A percentile compares a stretch with the other conserved stretches of the same genome.
These are phyloP conservation scores for Diorhabda elongata DNA, from an alignment of 1,140 invertebrate species.

Conservation along the genomic window DNA sequence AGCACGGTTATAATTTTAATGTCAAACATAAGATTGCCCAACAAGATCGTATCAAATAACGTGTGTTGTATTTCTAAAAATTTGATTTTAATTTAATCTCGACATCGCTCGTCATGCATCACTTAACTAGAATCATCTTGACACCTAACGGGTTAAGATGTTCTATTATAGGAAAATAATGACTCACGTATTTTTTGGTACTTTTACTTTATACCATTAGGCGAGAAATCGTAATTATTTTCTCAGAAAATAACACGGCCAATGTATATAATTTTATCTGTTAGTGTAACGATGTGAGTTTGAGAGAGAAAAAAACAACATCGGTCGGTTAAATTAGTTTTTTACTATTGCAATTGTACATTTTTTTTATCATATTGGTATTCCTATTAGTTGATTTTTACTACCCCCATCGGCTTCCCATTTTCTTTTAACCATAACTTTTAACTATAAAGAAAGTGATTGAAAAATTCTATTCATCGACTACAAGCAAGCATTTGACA, in stretches of 20 bases:
- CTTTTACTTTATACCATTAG: conserved; percentile 11
- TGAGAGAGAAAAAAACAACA: conserved; percentile 9
- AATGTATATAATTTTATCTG: conserved; percentile 15
- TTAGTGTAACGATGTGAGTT: conserved; percentile 11
- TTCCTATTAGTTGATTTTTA: too few species aligned
- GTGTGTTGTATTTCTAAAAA: background rate
- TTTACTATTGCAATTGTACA: background rate
- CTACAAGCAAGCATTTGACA: too few species aligned
- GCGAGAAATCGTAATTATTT: conserved; percentile 13
- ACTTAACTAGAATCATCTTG: conserved; percentile 1
- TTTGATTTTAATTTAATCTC: background rate
- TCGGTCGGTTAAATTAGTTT: conserved; percentile 3
- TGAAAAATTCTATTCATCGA: too few species aligned
- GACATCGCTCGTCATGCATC: background rate
- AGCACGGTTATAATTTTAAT: too few species aligned
- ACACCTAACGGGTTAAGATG: conserved; percentile 3
- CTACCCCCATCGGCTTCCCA: too few species aligned
- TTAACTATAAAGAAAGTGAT: too few species aligned
- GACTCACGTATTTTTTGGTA: conserved; percentile 10
- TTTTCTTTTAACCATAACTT: too few species aligned
- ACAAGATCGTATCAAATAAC: background rate
- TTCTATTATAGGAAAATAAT: conserved; percentile 14
- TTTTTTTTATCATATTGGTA: too few species aligned
- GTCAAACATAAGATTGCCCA: background rate
- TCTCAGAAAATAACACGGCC: conserved; percentile 11